Base-by-base conservation (phyloP, 2,797 vertebrate species). In the Coilia nasus region DNA sequence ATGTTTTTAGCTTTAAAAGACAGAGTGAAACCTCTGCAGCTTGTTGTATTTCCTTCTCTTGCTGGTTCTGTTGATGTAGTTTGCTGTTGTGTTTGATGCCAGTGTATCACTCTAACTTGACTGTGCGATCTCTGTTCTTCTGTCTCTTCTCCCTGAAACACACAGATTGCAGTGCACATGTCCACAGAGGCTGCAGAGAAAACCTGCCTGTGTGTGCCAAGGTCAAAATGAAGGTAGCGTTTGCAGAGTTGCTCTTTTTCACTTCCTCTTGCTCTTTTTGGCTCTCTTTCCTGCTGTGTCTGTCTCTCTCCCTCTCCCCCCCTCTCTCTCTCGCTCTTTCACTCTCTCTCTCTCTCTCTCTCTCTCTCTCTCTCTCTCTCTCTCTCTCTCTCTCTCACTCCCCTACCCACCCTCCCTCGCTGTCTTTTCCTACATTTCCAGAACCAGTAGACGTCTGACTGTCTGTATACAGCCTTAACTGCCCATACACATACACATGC, bases 141-240 rank as follows among this genome's bases (percentile, higher is more conserved):
- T 82, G 67, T 82, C 89, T 90, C 91, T 83, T 82, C 64, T 87
- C 93, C 17, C 64, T 17, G 14, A 0, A 5, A 4, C 28, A 5
- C 94, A 50, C 94, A 98, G 97, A 93, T 90, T 98, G 97, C 88
- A 91, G 94, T 83, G 92, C 93, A 80, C 92, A 97, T 62, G 96
- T 97, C 84, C 97, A 98, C 90, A 98, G 97, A 93, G 91, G 93
- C 93, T 98, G 97, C 90, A 95, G 95, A 92, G 97, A 98, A 88
- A 96, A 85, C 87, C 90, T 97, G 83, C 90, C 94, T 83, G 90
- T 94, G 82, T 98, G 97, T 90, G 91, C 95, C 82, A 97, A 97
- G 89, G 94, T 95, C 89, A 98, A 96, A 94, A 95, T 95, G 94
- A 97, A 97, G 96, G 97, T 97, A 95, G 67, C 0, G 14, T 35